Evolutionary conservation across 2,113 vertebrate genomes (phyloP).

Genomic region (Anseranas semipalmata): DNA sequence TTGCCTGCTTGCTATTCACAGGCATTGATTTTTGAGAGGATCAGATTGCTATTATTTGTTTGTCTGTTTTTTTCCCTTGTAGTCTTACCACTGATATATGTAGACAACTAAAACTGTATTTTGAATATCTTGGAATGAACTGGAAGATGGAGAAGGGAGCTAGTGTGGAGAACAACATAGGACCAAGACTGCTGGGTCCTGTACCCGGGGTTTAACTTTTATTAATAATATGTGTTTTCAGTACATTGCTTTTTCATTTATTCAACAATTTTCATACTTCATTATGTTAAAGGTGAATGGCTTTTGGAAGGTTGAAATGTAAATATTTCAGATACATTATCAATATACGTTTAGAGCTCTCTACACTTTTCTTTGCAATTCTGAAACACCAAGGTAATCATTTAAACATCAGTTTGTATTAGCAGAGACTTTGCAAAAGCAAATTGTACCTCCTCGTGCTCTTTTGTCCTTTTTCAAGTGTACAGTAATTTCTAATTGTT

Average conservation of each 20-base stretch:
- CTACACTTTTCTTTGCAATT: background rate
- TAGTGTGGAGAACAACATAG: background rate
- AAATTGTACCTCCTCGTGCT: background rate
- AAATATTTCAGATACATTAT: background rate
- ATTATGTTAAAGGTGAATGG: background rate
- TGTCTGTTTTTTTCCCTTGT: no score
- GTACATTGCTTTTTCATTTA: background rate
- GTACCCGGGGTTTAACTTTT: background rate
- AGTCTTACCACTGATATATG: background rate
- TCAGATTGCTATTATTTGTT: background rate
- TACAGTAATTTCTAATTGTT: background rate
- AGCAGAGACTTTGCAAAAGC: background rate
- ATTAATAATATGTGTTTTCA: background rate
- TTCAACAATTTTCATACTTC: background rate
- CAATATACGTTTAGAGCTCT: background rate
- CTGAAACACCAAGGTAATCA: background rate
- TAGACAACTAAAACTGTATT: background rate
- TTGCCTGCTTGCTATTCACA: background rate
- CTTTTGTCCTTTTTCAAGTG: background rate
- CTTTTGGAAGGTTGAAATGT: background rate
- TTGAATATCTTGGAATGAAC: background rate
- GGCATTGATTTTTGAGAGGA: constrained; percentile 2
- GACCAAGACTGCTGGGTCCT: background rate
- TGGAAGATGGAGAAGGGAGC: background rate
- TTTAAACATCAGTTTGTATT: background rate